Evolutionary conservation across 2,888 invertebrate genomes (phyloP).

Genomic region (Adelphocoris suturalis): DNA sequence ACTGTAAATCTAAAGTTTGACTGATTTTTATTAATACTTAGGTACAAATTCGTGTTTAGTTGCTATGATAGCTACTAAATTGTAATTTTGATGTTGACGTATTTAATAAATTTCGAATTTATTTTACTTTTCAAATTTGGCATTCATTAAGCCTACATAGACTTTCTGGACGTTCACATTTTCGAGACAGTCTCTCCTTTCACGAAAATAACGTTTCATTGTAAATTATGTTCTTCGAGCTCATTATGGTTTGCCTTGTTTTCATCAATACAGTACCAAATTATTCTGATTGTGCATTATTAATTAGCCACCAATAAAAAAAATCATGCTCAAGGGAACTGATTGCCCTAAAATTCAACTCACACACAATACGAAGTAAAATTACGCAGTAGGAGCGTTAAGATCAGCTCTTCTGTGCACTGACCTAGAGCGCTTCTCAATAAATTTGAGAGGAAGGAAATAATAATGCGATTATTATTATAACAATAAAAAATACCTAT

Average conservation of each 20-base stretch:
- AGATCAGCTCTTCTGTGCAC: background rate
- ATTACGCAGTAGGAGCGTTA: background rate
- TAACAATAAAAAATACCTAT: background rate
- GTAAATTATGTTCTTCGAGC: background rate
- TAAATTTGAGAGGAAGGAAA: conserved; percentile 17
- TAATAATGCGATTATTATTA: conserved; percentile 21
- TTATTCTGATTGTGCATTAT: background rate
- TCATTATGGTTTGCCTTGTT: conserved; percentile 3
- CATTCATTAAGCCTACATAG: too few species aligned
- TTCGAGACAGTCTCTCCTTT: background rate
- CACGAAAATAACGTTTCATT: background rate
- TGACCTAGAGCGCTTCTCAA: background rate
- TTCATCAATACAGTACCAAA: background rate
- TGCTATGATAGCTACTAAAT: too few species aligned
- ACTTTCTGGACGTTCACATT: background rate
- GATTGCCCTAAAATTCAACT: conserved; percentile 17
- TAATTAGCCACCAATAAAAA: background rate
- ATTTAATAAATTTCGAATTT: too few species aligned
- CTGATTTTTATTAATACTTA: too few species aligned
- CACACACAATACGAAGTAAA: conserved; percentile 29
- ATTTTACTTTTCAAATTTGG: too few species aligned
- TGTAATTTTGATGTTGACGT: too few species aligned
- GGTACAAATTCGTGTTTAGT: too few species aligned
- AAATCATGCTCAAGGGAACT: conserved; percentile 22
- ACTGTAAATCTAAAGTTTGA: too few species aligned